A percentile compares a stretch with the other conserved stretches of the same genome.
These are phyloP conservation scores for Atherinosoma microstoma DNA, from an alignment of 2,797 vertebrate species.

Conservation along the genomic window DNA sequence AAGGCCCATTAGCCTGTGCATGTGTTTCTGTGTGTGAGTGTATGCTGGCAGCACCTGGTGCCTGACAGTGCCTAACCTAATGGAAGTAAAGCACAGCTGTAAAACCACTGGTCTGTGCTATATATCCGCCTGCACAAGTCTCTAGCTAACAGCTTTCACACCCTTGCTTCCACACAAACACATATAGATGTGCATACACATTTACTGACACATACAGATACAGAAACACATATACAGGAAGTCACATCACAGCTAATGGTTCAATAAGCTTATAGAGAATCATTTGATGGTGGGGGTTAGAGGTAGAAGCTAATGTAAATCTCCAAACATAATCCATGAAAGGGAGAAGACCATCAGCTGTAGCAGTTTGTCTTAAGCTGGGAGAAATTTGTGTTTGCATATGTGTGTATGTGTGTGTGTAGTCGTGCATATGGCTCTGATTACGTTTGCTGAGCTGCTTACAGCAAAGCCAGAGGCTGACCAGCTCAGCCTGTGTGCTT, in stretches of 20 bases:
- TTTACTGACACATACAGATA: slow-evolving; percentile 39
- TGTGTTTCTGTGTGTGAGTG: slow-evolving; percentile 39
- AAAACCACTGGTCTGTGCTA: slow-evolving; percentile 77
- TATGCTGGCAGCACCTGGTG: slow-evolving; percentile 66
- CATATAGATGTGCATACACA: slow-evolving; percentile 39
- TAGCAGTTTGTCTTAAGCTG: slow-evolving; percentile 66
- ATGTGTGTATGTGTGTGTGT: slow-evolving; percentile 30
- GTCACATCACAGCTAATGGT: slow-evolving; percentile 57
- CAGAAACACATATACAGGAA: slow-evolving; percentile 40
- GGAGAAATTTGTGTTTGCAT: slow-evolving; percentile 52
- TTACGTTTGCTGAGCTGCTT: slow-evolving; percentile 77
- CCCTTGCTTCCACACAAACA: slow-evolving; percentile 46
- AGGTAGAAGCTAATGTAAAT: slow-evolving; percentile 68
- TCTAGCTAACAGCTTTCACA: slow-evolving; percentile 65
- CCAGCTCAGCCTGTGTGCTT: slow-evolving; percentile 63
- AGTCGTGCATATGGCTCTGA: slow-evolving; percentile 65
- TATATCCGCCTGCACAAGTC: slow-evolving; percentile 63
- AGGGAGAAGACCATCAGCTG: slow-evolving; percentile 72
- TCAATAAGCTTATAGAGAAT: slow-evolving; percentile 66
- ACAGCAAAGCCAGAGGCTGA: slow-evolving; percentile 73
- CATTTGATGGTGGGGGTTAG: slow-evolving; percentile 30
- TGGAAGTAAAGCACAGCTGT: slow-evolving; percentile 80
- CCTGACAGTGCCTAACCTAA: slow-evolving; percentile 72
- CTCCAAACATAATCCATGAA: slow-evolving; percentile 71
- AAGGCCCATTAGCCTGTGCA: slow-evolving; percentile 61